These are phyloP conservation scores for Porites divaricata DNA, from an alignment of 92 coral and sea anemone species.

Conservation along the genomic window DNA sequence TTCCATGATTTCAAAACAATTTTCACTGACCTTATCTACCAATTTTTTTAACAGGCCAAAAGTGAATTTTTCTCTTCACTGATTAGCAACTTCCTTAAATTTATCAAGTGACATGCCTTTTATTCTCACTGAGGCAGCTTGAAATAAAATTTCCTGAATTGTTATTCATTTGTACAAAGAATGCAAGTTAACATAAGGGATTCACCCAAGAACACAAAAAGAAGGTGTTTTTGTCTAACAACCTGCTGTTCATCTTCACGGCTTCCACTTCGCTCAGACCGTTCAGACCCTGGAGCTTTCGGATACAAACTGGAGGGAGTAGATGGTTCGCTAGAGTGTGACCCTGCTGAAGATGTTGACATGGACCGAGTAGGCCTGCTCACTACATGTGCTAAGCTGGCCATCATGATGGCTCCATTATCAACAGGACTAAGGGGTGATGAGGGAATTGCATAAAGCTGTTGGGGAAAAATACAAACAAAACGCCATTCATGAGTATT, in stretches of 20 bases:
- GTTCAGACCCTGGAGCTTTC: constrained; percentile 97
- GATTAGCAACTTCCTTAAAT: too few relatives aligned
- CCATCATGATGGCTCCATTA: constrained; percentile 5
- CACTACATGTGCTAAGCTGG: constrained; percentile 54
- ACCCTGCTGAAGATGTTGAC: constrained; percentile 91
- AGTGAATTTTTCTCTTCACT: too few relatives aligned
- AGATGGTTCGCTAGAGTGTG: constrained; percentile 77
- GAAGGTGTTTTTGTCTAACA: background rate
- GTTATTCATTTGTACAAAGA: too few relatives aligned
- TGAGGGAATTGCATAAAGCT: constrained; percentile 50
- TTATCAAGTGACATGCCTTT: too few relatives aligned
- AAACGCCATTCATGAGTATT: background rate
- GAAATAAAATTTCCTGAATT: too few relatives aligned
- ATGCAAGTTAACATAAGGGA: background rate
- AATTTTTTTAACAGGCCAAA: too few relatives aligned
- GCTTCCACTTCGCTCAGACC: constrained; percentile 95
- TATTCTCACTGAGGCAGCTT: too few relatives aligned
- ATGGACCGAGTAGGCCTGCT: constrained; percentile 87
- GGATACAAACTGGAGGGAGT: constrained; percentile 83
- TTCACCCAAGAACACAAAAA: background rate
- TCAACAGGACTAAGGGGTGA: constrained; percentile 55
- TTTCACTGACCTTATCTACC: too few relatives aligned
- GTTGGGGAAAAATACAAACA: background rate
- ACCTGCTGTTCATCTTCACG: constrained; percentile 95
- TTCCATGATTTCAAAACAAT: too few relatives aligned